These are phyloP conservation scores for Anniella stebbinsi DNA, from an alignment of 2,797 vertebrate species.

Conservation along the genomic window DNA sequence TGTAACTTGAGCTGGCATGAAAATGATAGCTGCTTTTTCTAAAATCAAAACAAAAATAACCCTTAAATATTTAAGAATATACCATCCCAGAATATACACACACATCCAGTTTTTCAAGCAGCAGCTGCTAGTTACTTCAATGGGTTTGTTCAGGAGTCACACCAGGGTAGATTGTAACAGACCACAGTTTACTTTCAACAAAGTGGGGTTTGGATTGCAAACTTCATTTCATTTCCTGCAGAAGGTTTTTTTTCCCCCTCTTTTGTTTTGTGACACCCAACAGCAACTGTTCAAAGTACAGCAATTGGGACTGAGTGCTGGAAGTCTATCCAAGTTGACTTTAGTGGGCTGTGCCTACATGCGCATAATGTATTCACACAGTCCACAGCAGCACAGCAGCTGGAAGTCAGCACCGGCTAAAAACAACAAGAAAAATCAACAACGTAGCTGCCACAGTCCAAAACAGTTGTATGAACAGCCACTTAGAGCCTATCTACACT, in stretches of 20 bases:
- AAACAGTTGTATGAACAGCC: background rate
- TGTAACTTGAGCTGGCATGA: conserved; percentile 58
- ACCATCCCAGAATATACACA: background rate
- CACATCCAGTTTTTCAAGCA: background rate
- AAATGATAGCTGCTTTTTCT: conserved; percentile 50
- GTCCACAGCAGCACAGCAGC: background rate
- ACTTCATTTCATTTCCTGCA: background rate
- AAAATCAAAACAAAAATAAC: conserved; percentile 29
- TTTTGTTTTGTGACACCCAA: background rate
- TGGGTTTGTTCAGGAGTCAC: background rate
- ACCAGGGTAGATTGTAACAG: background rate
- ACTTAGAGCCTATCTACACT: too few species aligned
- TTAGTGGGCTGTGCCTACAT: background rate
- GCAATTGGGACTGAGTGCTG: background rate
- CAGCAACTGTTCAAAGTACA: background rate
- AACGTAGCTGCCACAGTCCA: background rate
- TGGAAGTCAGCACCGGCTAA: background rate
- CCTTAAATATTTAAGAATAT: conserved; percentile 54
- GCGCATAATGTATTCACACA: background rate
- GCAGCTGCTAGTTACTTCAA: background rate
- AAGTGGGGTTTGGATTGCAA: background rate
- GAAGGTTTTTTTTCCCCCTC: background rate
- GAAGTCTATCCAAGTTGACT: background rate
- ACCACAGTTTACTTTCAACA: background rate
- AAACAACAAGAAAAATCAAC: background rate